Evolutionary conservation across 2,113 vertebrate genomes (phyloP), one percentile per base, ranked within the genome.

Genomic region (Trematomus loennbergii): DNA sequence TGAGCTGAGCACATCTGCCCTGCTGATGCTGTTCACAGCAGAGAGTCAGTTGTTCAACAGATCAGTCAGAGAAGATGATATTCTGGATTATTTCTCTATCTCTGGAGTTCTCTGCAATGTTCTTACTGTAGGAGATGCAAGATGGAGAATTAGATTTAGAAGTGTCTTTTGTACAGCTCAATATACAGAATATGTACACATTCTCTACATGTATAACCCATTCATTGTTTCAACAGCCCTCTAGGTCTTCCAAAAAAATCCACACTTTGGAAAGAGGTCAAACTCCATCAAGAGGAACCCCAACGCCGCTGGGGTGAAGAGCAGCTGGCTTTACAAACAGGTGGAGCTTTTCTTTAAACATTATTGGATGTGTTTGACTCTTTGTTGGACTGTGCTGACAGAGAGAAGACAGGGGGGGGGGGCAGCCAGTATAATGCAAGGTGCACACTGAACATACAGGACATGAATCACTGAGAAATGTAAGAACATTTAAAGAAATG

Each of bases 311-410:
- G 97, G 96, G 71, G 92, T 97, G 43, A 97, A 95, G 83, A 96
- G 96, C 73, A 96, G 91, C 84, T 99, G 98, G 97, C 97, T 99
- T 75, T 98, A 98, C 91, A 99, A 99, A 81, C 98, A 99, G 97
- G 98, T 99, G 95, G n/a, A 13, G n/a, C 4, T 7, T 1, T 43
- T 62, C 5, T 2, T 11, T 9, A 8, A 46, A 22, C 0, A 22
- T 57, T 1, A 29, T 72, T 4, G 40, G 25, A 64, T 78, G 29
- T 78, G 25, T 10, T 2, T 67, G 64, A 0, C 25, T 66, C 0
- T 60, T 12, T 67, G 36, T 17, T 63, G 43, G 11, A 40, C 36
- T 40, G 36, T 7, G 8, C 36, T 6, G 36, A 40, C 6, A 40
- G 36, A 40, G 7, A 40, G 29, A 29, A 29, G 29, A 29, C 29